These are phyloP conservation scores for Podarcis raffonei DNA, from an alignment of 2,113 vertebrate species.

Conservation along the genomic window DNA sequence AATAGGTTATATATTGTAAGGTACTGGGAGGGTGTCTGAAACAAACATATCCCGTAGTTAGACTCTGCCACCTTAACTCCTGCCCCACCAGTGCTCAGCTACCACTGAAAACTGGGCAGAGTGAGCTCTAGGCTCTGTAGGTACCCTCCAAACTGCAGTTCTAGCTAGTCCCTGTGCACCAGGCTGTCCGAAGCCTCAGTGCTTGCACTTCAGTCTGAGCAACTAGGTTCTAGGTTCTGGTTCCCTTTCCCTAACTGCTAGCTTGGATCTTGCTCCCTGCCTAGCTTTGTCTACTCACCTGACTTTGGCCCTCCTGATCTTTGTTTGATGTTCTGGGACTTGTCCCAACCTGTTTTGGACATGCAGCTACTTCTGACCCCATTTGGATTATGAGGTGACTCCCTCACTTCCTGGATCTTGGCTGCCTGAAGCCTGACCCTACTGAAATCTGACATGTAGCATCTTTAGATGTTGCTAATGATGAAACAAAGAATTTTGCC, in stretches of 20 bases:
- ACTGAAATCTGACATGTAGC: not conserved
- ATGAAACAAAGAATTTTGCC: not conserved
- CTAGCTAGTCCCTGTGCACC: not conserved
- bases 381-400: not conserved
- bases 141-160: not conserved
- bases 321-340: not conserved
- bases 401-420: conserved; percentile 13
- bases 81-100: not conserved
- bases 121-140: not conserved
- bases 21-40: too few species aligned
- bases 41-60: too few species aligned
- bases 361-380: not conserved
- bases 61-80: not conserved
- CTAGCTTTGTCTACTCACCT: not conserved
- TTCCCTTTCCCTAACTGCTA: not conserved
- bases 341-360: not conserved
- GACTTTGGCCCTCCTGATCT: not conserved
- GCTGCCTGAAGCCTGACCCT: not conserved
- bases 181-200: not conserved
- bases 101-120: not conserved
- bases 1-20: too few species aligned
- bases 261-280: not conserved
- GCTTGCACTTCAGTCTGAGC: not conserved
- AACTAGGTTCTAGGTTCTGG: not conserved
- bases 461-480: not conserved